These are phyloP conservation scores for Monochamus alternatus DNA, from an alignment of 2,888 invertebrate genomes.

Conservation along the genomic window DNA sequence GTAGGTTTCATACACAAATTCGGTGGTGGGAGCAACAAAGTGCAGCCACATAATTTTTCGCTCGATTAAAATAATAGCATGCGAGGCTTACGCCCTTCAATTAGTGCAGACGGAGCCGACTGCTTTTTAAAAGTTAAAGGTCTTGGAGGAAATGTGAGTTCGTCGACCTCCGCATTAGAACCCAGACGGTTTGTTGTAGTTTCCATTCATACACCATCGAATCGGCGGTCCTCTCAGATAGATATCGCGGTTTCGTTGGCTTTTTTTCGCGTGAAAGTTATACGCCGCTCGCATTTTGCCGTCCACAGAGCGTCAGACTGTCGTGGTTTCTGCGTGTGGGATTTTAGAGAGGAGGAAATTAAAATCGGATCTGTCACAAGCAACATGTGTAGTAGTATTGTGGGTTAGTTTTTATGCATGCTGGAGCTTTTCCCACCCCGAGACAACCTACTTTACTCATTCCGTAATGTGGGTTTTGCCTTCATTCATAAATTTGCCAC, in stretches of 20 bases:
- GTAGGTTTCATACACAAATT: background rate
- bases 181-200: slow-evolving; percentile 53
- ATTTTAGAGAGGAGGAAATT: slow-evolving; percentile 49
- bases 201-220: slow-evolving; percentile 50
- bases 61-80: slow-evolving; percentile 10
- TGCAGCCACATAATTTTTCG: slow-evolving; percentile 7
- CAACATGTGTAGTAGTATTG: slow-evolving; percentile 54
- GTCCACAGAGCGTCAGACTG: slow-evolving; percentile 3
- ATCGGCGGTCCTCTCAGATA: slow-evolving; percentile 22
- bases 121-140: slow-evolving; percentile 50
- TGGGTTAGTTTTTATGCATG: slow-evolving; percentile 52
- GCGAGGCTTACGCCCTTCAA: slow-evolving; percentile 12
- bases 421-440: slow-evolving; percentile 56
- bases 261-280: slow-evolving; percentile 14
- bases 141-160: slow-evolving; percentile 52
- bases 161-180: slow-evolving; percentile 53
- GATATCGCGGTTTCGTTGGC: slow-evolving; percentile 10
- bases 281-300: slow-evolving; percentile 15
- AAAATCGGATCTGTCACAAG: slow-evolving; percentile 49
- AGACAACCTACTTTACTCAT: slow-evolving; percentile 54
- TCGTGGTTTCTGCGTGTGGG: slow-evolving; percentile 22
- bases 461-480: slow-evolving; percentile 47
- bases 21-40: background rate
- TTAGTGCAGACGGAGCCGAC: slow-evolving; percentile 20
- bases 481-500: slow-evolving; percentile 51